Evolutionary conservation across 2,888 invertebrate genomes (phyloP), one percentile per base, ranked within the genome.

Genomic region (Lochmaea capreae): DNA sequence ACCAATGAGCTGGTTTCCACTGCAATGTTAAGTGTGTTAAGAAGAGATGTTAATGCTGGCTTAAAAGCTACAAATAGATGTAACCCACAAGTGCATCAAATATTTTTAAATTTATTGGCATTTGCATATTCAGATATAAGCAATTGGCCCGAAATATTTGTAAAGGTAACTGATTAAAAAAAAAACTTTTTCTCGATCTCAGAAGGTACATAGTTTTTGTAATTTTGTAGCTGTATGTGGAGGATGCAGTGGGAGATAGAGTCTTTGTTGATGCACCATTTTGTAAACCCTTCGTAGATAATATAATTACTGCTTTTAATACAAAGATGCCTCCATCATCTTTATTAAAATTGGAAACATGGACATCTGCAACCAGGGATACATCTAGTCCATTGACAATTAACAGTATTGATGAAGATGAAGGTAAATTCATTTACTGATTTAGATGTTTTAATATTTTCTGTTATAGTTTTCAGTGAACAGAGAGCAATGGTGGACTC

Each of bases 241-340:
- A 99, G 84, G 98, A 99, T 88, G 96, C 97, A 0, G 88, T 97
- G 1, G 96, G 95, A 59, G 98, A 99, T 83, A 90, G 98, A 52
- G 91, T 95, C 79, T 98, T 98, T 97, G 96, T 98, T 22, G 98
- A 98, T 85, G 93, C 95, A 81, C 92, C 95, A 0, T 95, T 96
- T 87, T 97, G 97, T 85, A 94, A 94, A 83, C 93, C 94, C 26
- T 94, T 98, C 85, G 95, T 97, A 0, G 96, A 97, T 81, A 98
- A 98, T 86, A 94, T 98, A 66, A 89, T 94, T 71, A 94, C 94
- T 0, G 95, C 95, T 1, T 95, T 97, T 86, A 92, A 92, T 79
- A 97, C 96, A 0, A 93, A 92, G 81, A 88, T 91, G 69, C 95
- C 95, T 0, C 93, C 95, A 0, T 90, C 92, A 62, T 90, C 91